Conservation (phyloP, 92 coral and sea anemone species). For the Parazoanthus swiftii region DNA sequence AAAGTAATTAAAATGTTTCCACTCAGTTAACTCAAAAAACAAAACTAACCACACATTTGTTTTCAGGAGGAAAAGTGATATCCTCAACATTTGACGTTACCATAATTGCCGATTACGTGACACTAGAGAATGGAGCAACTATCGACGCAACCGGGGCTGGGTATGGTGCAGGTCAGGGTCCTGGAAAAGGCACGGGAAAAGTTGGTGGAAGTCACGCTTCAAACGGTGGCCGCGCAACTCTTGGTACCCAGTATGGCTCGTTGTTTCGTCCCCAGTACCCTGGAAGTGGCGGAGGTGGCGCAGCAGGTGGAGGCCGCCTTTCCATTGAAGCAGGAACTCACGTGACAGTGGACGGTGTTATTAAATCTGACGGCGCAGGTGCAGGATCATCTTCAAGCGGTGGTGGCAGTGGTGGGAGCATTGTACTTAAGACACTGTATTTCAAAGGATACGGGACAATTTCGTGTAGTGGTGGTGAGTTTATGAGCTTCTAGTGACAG, state of each 20-base stretch:
- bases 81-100: constrained; percentile 51
- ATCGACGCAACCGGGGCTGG: constrained; percentile 64
- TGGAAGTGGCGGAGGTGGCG: constrained; percentile 71
- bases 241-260: constrained; percentile 59
- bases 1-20: too few species aligned
- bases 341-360: constrained; percentile 60
- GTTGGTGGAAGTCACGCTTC: constrained; percentile 66
- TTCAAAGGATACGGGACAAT: constrained; percentile 64
- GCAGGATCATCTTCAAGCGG: constrained; percentile 42
- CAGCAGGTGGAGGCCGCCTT: constrained; percentile 68
- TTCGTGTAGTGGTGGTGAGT: constrained; percentile 60
- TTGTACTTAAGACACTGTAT: constrained; percentile 41
- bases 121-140: constrained; percentile 60
- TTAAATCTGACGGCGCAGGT: constrained; percentile 50
- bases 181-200: constrained; percentile 60
- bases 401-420: constrained; percentile 73
- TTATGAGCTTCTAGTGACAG: too few species aligned
- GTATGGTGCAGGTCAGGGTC: constrained; percentile 57
- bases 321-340: constrained; percentile 56
- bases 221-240: constrained; percentile 53
- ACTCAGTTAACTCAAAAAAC: neutral
- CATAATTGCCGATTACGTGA: constrained; percentile 41
- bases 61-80: constrained; percentile 54
- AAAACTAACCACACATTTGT: neutral
- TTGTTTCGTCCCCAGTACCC: constrained; percentile 53